Percentiles rank a stretch among this genome's conserved stretches.
Evolutionary conservation across 2,888 invertebrate species (phyloP).

Genomic region (Drosophila bunnanda): DNA sequence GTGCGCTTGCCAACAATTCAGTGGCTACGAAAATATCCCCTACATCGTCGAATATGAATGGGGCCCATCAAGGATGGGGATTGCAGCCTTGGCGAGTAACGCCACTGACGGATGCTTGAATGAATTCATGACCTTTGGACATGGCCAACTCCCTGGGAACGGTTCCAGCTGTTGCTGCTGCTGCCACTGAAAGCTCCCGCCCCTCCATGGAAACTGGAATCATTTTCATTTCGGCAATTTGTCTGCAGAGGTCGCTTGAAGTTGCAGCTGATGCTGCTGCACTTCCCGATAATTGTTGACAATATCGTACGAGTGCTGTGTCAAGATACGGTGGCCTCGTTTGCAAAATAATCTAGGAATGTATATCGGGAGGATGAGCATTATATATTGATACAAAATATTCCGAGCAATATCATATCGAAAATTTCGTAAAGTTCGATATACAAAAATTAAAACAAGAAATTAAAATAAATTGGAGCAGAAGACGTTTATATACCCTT

Average conservation of each 20-base stretch:
- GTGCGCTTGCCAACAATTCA: slow-evolving; percentile 8
- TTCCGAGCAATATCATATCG: too few species aligned
- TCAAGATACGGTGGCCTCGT: too few species aligned
- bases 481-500: too few species aligned
- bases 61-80: not conserved
- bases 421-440: too few species aligned
- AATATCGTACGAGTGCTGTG: not conserved
- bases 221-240: slow-evolving; percentile 4
- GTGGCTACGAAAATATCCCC: not conserved
- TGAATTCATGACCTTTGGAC: slow-evolving; percentile 17
- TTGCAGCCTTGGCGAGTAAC: slow-evolving; percentile 1
- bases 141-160: slow-evolving; percentile 13
- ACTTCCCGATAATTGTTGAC: not conserved
- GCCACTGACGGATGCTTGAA: slow-evolving; percentile 3
- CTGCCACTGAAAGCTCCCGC: not conserved
- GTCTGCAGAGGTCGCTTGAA: not conserved
- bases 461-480: too few species aligned
- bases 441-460: too few species aligned
- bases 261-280: not conserved
- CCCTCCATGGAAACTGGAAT: not conserved
- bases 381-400: too few species aligned
- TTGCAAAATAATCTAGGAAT: too few species aligned
- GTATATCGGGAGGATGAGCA: too few species aligned
- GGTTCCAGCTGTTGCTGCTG: slow-evolving; percentile 31
- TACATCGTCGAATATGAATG: slow-evolving; percentile 9